phyloP scores from a whole-genome alignment of 1,140 invertebrate genomes.

The Drosophila teissieri region DNA sequence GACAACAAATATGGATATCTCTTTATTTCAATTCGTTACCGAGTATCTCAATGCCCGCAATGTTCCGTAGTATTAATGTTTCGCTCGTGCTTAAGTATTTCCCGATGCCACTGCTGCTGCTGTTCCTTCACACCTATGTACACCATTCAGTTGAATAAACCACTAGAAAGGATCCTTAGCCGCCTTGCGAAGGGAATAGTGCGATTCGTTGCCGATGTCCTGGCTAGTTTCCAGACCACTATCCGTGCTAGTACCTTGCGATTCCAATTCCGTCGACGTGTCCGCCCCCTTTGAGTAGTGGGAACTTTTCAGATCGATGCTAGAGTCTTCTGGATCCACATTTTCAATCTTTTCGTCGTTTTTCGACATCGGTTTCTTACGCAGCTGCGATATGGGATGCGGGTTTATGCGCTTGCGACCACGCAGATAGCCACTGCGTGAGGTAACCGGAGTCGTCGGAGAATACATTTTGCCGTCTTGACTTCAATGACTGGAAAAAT shows the following conservation, averaged over 20 bases:
- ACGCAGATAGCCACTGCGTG: slow-evolving; percentile 22
- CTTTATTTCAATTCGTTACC: slow-evolving; percentile 30
- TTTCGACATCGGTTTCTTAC: background rate
- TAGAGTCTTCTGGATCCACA: background rate
- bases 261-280: background rate
- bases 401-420: slow-evolving; percentile 21
- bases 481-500: background rate
- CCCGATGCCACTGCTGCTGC: slow-evolving; percentile 47
- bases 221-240: background rate
- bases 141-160: slow-evolving; percentile 50
- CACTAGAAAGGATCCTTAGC: slow-evolving; percentile 1
- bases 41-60: slow-evolving; percentile 52
- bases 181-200: background rate
- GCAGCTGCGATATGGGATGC: slow-evolving; percentile 26
- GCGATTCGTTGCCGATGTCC: background rate
- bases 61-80: slow-evolving; percentile 44
- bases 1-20: slow-evolving; percentile 18
- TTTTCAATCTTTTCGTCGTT: background rate
- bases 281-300: background rate
- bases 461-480: background rate
- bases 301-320: background rate
- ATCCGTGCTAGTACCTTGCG: too few species aligned
- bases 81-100: slow-evolving; percentile 48
- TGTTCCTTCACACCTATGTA: slow-evolving; percentile 66
- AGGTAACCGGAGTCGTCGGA: slow-evolving; percentile 15